Evolutionary conservation across 2,888 invertebrate genomes (phyloP), one percentile per base, ranked within the genome.

Genomic region (Unio delphinus): DNA sequence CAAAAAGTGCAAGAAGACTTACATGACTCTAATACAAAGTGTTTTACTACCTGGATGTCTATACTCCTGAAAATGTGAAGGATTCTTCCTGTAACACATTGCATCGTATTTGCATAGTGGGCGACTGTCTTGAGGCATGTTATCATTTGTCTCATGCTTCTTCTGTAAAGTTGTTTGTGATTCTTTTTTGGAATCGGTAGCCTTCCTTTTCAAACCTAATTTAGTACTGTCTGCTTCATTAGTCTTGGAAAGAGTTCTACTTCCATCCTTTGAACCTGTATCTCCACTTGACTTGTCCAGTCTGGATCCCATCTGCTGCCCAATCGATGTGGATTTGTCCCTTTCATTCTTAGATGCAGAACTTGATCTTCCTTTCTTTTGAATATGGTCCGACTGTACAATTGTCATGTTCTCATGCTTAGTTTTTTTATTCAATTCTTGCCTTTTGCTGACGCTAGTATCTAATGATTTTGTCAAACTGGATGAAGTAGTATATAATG

Each of bases 51-150:
- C 76, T 15, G 93, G 92, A 92, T 97, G 97, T 56, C 92, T 92
- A 89, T 92, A 96, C 89, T 96, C 95, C 73, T 92, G 92, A 74
- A 96, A 94, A 90, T 97, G 97, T 70, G 94, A 93, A 0, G 95
- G 95, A 91, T 96, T 96, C 83, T 93, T 93, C 67, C 97, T 92
- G 85, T 94, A 96, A 86, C 97, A 97, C 79, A 92, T 93, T 54
- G 93, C 93, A 11, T 93, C 94, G 89, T 94, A 96, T 23, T 93
- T 93, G 88, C 96, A 97, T 23, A 61, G 20, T 23, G 84, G 86
- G 45, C 45, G 8, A 45, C 45, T 45, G 45, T 45, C 45, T 15
- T 45, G 45, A 45, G 45, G 15, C 45, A 45, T 45, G 45, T 45
- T 45, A 45, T 45, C 3, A 45, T 45, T 45, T 15, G 67, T 80